Conservation (phyloP, 1,140 invertebrate species). For the Vanessa atalanta region DNA sequence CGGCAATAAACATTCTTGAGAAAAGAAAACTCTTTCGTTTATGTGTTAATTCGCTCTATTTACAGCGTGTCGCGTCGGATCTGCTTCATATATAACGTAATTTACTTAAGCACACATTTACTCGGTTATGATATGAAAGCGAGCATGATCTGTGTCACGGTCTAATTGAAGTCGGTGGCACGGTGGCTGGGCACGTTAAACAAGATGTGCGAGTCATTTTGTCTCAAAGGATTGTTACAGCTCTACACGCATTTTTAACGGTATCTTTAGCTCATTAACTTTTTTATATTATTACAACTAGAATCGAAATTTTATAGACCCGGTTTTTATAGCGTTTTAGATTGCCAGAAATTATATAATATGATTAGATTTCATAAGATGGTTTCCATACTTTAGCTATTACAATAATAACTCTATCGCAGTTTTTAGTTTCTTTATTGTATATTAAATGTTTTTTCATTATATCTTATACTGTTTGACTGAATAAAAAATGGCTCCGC, state of each 20-base stretch:
- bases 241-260: conserved; percentile 31
- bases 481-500: too few species aligned
- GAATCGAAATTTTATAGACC: neutral
- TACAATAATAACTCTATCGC: neutral
- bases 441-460: too few species aligned
- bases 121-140: conserved; percentile 63
- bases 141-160: conserved; percentile 71
- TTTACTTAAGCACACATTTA: conserved; percentile 48
- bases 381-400: neutral
- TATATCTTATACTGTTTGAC: too few species aligned
- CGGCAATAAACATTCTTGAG: conserved; percentile 17
- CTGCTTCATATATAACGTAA: conserved; percentile 39
- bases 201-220: conserved; percentile 62
- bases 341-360: neutral
- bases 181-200: conserved; percentile 61
- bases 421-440: neutral
- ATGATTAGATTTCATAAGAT: neutral
- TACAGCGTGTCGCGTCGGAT: conserved; percentile 35
- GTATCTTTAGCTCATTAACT: conserved; percentile 7
- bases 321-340: neutral
- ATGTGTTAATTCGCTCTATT: conserved; percentile 24
- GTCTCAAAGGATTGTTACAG: conserved; percentile 34
- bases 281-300: neutral
- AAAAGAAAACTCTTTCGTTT: conserved; percentile 17
- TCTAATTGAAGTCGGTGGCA: conserved; percentile 64